Percentiles rank a stretch among this genome's conserved stretches.
Evolutionary conservation across 92 coral and sea anemone genomes (phyloP).

Genomic region (Pocillopora meandrina): DNA sequence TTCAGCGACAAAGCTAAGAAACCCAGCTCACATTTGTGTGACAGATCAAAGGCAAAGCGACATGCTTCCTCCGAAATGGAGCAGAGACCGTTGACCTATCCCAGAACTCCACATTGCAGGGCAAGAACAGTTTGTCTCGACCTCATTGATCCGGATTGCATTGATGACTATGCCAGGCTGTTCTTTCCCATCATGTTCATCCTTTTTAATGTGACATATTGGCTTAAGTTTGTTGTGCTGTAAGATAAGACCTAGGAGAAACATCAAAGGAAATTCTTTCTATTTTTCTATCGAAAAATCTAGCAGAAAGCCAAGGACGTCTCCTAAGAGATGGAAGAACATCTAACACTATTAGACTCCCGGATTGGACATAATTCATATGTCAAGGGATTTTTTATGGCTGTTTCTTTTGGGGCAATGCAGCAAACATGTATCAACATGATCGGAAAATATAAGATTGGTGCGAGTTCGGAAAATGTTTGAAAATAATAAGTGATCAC

Average conservation of each 20-base stretch:
- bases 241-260: background rate
- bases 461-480: too few relatives aligned
- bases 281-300: slow-evolving; percentile 19
- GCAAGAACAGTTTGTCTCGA: slow-evolving; percentile 26
- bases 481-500: too few relatives aligned
- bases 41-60: slow-evolving; percentile 58
- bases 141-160: slow-evolving; percentile 75
- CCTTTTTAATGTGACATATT: slow-evolving; percentile 71
- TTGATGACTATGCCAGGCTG: slow-evolving; percentile 86
- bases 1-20: slow-evolving; percentile 30
- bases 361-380: too few relatives aligned
- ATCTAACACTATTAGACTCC: too few relatives aligned
- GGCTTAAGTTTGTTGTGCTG: slow-evolving; percentile 22
- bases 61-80: slow-evolving; percentile 34
- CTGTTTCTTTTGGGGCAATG: too few relatives aligned
- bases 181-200: slow-evolving; percentile 80
- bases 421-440: too few relatives aligned
- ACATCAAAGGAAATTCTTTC: background rate
- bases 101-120: slow-evolving; percentile 37
- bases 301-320: background rate
- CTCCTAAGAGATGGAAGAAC: too few relatives aligned
- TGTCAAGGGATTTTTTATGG: too few relatives aligned
- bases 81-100: slow-evolving; percentile 47
- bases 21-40: slow-evolving; percentile 37
- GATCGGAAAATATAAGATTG: too few relatives aligned